phyloP scores from a whole-genome alignment of 2,797 vertebrate genomes.

The Crenichthys baileyi region DNA sequence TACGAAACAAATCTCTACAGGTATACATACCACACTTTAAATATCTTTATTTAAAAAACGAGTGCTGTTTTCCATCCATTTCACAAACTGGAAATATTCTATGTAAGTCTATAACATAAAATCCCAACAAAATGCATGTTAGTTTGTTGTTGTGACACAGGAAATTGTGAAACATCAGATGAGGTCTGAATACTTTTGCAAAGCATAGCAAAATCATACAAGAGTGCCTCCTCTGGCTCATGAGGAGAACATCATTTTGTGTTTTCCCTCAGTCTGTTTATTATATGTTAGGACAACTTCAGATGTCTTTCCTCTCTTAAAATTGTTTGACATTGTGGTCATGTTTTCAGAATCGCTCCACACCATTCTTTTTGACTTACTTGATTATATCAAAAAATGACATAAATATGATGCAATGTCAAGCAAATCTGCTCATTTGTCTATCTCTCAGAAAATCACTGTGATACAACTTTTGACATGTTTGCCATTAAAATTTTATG shows the following conservation, averaged over 20 bases:
- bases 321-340: conserved; percentile 45
- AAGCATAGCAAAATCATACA: neutral
- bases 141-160: neutral
- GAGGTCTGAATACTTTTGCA: neutral
- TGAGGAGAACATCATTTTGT: conserved; percentile 19
- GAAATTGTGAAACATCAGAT: neutral
- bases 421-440: conserved; percentile 75
- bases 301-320: conserved; percentile 29
- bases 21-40: too few relatives aligned
- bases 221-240: conserved; percentile 27
- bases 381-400: conserved; percentile 65
- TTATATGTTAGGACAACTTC: conserved; percentile 29
- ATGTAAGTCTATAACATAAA: too few relatives aligned
- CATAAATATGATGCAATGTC: conserved; percentile 71
- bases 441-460: conserved; percentile 63
- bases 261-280: conserved; percentile 9
- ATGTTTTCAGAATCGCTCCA: conserved; percentile 36
- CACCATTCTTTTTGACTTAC: conserved; percentile 53
- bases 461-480: conserved; percentile 66
- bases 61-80: neutral
- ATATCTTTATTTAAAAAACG: too few relatives aligned
- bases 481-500: conserved; percentile 69
- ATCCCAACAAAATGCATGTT: neutral
- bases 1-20: too few relatives aligned
- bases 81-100: neutral